Evolutionary conservation across 2,113 vertebrate genomes (phyloP).

Genomic region (Eubucco bourcierii): DNA sequence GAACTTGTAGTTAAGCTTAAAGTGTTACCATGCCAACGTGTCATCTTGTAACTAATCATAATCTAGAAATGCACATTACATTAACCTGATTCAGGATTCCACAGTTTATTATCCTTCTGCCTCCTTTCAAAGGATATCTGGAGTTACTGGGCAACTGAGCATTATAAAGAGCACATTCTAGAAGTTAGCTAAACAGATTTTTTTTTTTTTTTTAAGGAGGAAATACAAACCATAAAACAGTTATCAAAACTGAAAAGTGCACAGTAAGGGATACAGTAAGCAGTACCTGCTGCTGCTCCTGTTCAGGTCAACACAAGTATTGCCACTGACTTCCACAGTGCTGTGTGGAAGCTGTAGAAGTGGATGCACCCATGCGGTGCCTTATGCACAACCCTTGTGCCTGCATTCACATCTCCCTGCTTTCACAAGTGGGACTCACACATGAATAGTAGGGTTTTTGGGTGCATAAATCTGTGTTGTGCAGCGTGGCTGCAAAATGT

Average conservation of each 20-base stretch:
- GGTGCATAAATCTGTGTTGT: not conserved
- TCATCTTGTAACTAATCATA: slow-evolving; percentile 65
- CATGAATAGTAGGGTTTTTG: accelerated
- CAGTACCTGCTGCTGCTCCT: not conserved
- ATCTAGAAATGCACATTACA: slow-evolving; percentile 39
- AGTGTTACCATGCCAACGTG: slow-evolving; percentile 73
- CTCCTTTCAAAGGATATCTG: slow-evolving; percentile 7
- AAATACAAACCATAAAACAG: not conserved
- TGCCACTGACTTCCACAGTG: not conserved
- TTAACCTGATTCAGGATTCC: slow-evolving; percentile 58
- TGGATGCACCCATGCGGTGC: not conserved
- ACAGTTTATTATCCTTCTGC: not conserved
- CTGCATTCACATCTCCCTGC: not conserved
- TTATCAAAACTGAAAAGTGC: not conserved
- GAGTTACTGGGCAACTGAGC: not conserved
- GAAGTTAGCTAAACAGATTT: not conserved
- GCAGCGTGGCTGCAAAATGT: not conserved
- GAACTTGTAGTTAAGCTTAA: slow-evolving; percentile 55
- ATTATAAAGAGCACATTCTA: not conserved
- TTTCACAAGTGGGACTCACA: not conserved
- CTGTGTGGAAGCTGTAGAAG: not conserved
- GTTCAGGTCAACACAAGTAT: accelerated
- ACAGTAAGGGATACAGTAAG: not conserved
- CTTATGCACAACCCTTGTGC: not conserved
- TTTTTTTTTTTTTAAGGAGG: no score